Evolutionary conservation across 2,888 invertebrate genomes (phyloP), one percentile per base, ranked within the genome.

Genomic region (Rhamphomyia laevipes): DNA sequence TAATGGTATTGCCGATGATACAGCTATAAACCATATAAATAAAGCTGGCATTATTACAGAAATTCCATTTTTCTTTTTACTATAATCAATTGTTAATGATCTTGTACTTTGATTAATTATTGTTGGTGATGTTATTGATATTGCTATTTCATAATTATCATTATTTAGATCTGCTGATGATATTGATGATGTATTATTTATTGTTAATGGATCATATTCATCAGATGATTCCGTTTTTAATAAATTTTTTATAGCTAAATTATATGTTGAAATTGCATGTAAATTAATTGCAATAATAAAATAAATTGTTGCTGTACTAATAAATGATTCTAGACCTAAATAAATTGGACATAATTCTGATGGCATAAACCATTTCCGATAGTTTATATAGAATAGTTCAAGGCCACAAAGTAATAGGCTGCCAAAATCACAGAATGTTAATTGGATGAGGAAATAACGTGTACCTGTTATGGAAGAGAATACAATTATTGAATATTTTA

Each of bases 1-100:
- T 3, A 54, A 45, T 18, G 80, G 80, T 44, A 80, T 71, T 61
- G 80, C 77, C 33, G 79, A 62, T 1, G 80, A 80, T 41, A 73
- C 61, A 33, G 77, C 72, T 44, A 78, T 61, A 53, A 77, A 69
- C 80, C 80, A 80, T 44, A 79, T 72, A 55, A 78, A 74, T 48
- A 75, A 59, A 21, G 73, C 69, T 2, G 80, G 80, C 44, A 75
- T 70, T 35, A 73, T 62, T 23, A 77, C 73, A 13, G 76, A 72
- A 35, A 79, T 65, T 48, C 65, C 63, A 31, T 64, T 68, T 52
- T 71, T 69, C 30, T 68, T 61, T 51, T 72, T 63, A 43, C 74
- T 63, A 56, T 78, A 78, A 59, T 78, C 77, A 10, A 77, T 70
- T 46, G 73, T 74, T 64, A 78, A 71, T 15, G 73, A 74, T 47